A percentile compares a stretch with the other conserved stretches of the same genome.
Conservation (phyloP, 2,797 vertebrate genomes). For the Carduelis carduelis region DNA sequence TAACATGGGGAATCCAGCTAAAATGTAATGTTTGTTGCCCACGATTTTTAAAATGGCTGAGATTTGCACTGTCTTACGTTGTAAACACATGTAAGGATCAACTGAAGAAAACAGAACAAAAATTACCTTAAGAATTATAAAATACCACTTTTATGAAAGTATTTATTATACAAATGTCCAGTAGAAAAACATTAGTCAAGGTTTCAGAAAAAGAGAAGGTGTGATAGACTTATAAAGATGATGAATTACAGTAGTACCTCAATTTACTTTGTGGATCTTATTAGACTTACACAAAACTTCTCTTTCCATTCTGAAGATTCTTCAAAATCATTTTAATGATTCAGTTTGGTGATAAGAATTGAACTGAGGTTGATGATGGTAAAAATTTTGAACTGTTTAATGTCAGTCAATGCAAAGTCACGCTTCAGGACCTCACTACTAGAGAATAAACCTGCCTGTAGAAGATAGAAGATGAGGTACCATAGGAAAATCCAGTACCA, state of each 20-base stretch:
- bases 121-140: not conserved
- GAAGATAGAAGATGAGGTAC: not conserved
- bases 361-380: not conserved
- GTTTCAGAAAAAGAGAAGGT: not conserved
- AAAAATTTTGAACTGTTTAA: not conserved
- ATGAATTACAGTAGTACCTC: not conserved
- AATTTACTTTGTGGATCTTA: not conserved
- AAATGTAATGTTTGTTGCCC: not conserved
- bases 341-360: not conserved
- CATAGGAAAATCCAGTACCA: not conserved
- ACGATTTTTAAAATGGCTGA: constrained; percentile 18
- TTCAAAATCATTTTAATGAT: not conserved
- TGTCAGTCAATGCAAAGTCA: not conserved
- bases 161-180: not conserved
- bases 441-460: not conserved
- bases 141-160: not conserved
- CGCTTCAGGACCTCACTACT: not conserved
- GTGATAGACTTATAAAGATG: not conserved
- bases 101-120: not conserved
- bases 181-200: not conserved
- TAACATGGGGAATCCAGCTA: not conserved
- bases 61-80: not conserved
- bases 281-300: not conserved
- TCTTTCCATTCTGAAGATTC: not conserved
- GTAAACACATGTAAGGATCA: not conserved